These are phyloP conservation scores for Azemiops feae DNA, from an alignment of 2,113 vertebrate species.

Conservation along the genomic window DNA sequence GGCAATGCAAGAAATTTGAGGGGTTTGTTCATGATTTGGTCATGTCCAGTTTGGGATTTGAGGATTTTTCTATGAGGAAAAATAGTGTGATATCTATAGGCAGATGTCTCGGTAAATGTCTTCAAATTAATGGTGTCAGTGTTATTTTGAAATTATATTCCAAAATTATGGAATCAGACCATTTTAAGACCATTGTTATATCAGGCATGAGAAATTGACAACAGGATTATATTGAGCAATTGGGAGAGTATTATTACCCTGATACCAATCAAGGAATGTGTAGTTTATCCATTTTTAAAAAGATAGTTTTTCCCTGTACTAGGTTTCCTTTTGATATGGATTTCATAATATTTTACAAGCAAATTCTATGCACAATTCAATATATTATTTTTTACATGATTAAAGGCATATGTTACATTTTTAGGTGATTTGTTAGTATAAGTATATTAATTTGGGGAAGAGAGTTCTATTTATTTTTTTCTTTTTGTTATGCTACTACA, in stretches of 20 bases:
- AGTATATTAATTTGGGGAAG: not conserved
- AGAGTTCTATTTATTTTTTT: not conserved
- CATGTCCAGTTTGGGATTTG: no score
- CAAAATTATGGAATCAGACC: no score
- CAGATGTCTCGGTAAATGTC: no score
- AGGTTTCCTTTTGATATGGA: not conserved
- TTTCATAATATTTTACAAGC: not conserved
- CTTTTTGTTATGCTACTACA: not conserved
- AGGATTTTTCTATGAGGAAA: no score
- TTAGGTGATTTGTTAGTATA: not conserved
- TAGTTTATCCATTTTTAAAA: not conserved
- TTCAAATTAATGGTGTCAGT: no score
- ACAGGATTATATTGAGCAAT: not conserved
- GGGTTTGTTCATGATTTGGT: no score
- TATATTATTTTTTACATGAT: not conserved
- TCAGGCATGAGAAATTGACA: not conserved
- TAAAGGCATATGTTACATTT: not conserved
- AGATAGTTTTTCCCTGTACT: not conserved
- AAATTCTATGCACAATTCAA: not conserved
- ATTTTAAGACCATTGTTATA: not conserved
- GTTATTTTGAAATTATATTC: no score
- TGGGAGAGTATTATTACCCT: not conserved
- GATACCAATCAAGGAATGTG: not conserved
- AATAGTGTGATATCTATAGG: no score
- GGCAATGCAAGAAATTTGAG: no score